Conservation (phyloP, 2,113 vertebrate genomes). For the Morone chrysops region DNA sequence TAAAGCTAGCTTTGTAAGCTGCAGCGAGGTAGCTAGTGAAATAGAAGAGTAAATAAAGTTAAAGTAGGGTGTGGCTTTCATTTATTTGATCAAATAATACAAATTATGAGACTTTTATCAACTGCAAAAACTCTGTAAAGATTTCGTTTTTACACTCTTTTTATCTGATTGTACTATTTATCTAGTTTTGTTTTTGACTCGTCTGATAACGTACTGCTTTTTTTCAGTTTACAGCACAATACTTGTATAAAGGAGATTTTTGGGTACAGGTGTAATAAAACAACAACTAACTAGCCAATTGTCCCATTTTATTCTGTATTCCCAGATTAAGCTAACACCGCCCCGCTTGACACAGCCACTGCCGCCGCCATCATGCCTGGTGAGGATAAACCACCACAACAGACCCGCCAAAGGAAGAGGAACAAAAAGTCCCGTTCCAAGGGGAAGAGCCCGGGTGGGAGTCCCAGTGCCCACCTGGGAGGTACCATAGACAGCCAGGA, state of each 20-base stretch:
- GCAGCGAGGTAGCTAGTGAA: too few species aligned
- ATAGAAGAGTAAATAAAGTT: too few species aligned
- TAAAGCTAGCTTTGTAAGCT: too few species aligned
- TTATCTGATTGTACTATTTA: too few species aligned
- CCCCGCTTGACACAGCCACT: background rate
- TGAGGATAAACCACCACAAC: conserved; percentile 86
- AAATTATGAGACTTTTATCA: background rate
- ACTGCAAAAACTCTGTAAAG: background rate
- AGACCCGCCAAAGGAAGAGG: conserved; percentile 87
- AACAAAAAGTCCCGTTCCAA: conserved; percentile 83
- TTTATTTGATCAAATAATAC: background rate
- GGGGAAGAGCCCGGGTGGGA: conserved; percentile 75
- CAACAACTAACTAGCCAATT: background rate
- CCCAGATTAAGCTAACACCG: conserved; percentile 27
- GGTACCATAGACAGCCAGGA: conserved; percentile 70
- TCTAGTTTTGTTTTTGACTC: background rate
- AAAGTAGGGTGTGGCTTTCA: background rate
- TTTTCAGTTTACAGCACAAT: background rate
- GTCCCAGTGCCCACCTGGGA: conserved; percentile 65
- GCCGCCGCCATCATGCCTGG: conserved; percentile 83
- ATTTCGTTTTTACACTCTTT: background rate
- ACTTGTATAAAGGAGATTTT: background rate
- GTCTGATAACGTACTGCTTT: background rate
- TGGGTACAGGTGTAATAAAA: background rate
- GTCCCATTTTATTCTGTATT: conserved; percentile 4